Evolutionary conservation across 1,140 invertebrate genomes (phyloP), one percentile per base, ranked within the genome.

Genomic region (Anagrus nilaparvatae): DNA sequence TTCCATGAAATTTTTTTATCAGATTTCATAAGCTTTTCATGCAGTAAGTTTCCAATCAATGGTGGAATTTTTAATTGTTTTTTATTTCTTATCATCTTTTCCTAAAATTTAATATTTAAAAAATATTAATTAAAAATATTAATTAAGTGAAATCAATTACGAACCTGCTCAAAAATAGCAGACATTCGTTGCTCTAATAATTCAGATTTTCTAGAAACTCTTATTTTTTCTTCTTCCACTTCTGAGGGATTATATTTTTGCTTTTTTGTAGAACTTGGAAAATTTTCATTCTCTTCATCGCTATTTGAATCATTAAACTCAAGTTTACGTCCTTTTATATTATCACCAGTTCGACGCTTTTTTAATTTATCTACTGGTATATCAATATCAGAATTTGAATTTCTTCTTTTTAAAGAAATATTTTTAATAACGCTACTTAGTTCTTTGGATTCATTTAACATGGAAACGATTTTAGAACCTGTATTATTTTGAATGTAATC

Each of bases 41-140:
- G 25, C 19, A 58, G 50, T 24, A 65, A 44, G 35, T n/a, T 51
- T 21, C 65, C 56, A 8, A 46, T 29, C 3, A 51, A 39, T 21
- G 56, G 51, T 32, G 55, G 57, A 4, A 52, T 44, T 20, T 48
- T 60, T 9, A 28, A 47, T 38, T 27, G 47, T 20, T 57, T 58
- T 24, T 65, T 67, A 6, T 43, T 46, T 34, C 40, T 48, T 25
- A 69, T 61, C 14, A 51, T 42, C 39, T 53, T 53, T 14, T 67
- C 59, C 53, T 67, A 39, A 3, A 48, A 50, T 14, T 43, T 41
- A 23, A 39, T 38, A n/a, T n/a, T n/a, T n/a, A n/a, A n/a, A n/a
- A n/a, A n/a, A n/a, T n/a, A n/a, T n/a, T n/a, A n/a, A n/a, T n/a
- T n/a, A n/a, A n/a, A n/a, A n/a, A n/a, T n/a, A n/a, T n/a, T n/a